Base-by-base conservation (phyloP, 2,113 vertebrate genomes). In the Lepisosteus osseus region DNA sequence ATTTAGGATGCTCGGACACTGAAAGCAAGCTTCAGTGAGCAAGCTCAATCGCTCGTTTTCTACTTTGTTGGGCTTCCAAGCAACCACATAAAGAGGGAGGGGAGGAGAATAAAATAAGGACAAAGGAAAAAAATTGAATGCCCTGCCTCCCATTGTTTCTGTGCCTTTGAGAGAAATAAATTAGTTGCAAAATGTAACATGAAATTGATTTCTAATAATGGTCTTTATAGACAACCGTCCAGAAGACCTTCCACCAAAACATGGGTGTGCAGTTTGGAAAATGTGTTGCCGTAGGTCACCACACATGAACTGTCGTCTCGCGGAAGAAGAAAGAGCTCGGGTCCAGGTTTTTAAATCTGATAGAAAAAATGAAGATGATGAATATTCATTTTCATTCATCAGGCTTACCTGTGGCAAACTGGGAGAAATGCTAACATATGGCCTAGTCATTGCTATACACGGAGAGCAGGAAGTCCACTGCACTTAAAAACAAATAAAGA, bases 1-100 rank as follows among this genome's bases (percentile, higher is more conserved):
- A 79, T 81, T 79, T 71, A 76, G 8, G 40, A 75, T 61, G 67
- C 72, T 61, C 66, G 0, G 40, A 67, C 65, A 54, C 64, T 65
- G 11, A 54, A 68, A 76, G 67, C 80, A 82, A 81, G 84, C 80
- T 76, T 85, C 79, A 80, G n/a, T 83, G 79, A 85, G 69, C 81
- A 86, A 80, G 78, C 73, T 83, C 72, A 83, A 82, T 83, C 73
- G 54, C 65, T 79, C 77, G 79, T 63, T 61, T 72, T 86, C 83
- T 82, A 85, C 78, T 86, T 75, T 74, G 72, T 68, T 78, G 76
- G 68, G 73, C 79, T 75, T 80, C 75, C 77, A 72, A 64, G 67
- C 75, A 74, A 64, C 61, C 62, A 65, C 29, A 65, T 29, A 65
- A 65, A 65, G 62, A 65, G 62, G 29, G 41, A 29, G 17, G 62